These are phyloP conservation scores for Lineus longissimus DNA, from an alignment of 1,140 invertebrate genomes.

Conservation along the genomic window DNA sequence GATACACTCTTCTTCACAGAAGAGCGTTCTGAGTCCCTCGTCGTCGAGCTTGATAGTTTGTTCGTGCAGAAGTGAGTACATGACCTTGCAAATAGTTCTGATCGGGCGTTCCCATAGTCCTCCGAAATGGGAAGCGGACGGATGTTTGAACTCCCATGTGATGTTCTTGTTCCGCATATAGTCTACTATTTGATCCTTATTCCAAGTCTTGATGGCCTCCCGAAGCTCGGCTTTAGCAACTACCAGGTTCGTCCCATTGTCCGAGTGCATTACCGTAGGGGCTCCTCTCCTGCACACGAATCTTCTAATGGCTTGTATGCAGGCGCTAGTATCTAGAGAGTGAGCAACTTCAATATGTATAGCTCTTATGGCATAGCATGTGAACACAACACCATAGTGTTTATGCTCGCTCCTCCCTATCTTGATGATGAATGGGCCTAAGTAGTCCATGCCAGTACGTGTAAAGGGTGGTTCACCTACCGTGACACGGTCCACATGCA, in stretches of 20 bases:
- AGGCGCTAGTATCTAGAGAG: conserved; percentile 12
- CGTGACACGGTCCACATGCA: no score
- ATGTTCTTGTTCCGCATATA: not conserved
- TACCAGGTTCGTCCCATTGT: conserved; percentile 11
- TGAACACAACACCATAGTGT: conserved; percentile 5
- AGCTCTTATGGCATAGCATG: conserved; percentile 7
- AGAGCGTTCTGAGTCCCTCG: conserved; percentile 19
- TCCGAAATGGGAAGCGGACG: no score
- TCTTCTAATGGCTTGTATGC: not conserved
- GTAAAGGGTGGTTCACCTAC: no score
- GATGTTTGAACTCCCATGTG: no score
- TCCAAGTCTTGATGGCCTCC: not conserved
- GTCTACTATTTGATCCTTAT: not conserved
- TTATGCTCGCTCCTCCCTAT: no score
- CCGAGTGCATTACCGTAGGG: not conserved
- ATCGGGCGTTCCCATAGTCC: no score
- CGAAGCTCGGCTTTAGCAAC: not conserved
- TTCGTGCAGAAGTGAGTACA: no score
- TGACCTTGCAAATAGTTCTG: no score
- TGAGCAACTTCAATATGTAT: conserved; percentile 1
- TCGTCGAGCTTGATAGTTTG: conserved; percentile 13
- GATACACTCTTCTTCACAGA: conserved; percentile 19
- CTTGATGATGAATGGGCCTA: no score
- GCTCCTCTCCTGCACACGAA: no score
- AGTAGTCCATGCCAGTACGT: no score